Percentiles rank a stretch among this genome's conserved stretches.
Evolutionary conservation across 2,797 vertebrate genomes (phyloP).

Genomic region (Ctenosaura bakeri): DNA sequence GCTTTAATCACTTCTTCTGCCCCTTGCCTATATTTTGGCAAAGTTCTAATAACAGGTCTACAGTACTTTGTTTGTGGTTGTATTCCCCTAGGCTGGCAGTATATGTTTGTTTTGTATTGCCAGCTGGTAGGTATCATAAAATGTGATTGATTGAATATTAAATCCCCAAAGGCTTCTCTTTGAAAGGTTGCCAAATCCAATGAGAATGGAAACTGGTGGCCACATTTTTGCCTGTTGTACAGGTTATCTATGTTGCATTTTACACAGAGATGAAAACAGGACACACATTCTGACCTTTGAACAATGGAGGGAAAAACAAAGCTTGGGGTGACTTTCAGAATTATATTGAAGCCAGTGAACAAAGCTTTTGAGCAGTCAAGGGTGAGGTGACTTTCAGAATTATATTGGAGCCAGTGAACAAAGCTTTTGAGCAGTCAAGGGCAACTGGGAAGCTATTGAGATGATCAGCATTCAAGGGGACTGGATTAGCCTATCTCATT

Average conservation of each 20-base stretch:
- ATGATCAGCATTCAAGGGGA: conserved; percentile 39
- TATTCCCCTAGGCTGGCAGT: conserved; percentile 56
- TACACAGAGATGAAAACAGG: conserved; percentile 30
- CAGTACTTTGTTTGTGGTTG: conserved; percentile 47
- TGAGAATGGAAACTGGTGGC: conserved; percentile 45
- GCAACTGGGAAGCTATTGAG: conserved; percentile 56
- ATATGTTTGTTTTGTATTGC: conserved; percentile 56
- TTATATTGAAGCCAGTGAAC: conserved; percentile 16
- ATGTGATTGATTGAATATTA: conserved; percentile 74
- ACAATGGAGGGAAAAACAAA: conserved; percentile 34
- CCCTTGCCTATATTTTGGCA: conserved; percentile 6
- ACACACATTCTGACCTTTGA: conserved; percentile 34
- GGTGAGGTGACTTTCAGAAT: conserved; percentile 27
- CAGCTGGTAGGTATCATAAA: conserved; percentile 62
- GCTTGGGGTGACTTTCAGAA: conserved; percentile 29
- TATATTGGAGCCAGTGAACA: conserved; percentile 8
- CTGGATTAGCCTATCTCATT: conserved; percentile 46
- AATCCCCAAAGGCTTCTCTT: conserved; percentile 66
- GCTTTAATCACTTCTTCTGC: not conserved
- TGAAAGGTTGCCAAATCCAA: conserved; percentile 71
- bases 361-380: not conserved
- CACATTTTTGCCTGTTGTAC: conserved; percentile 38
- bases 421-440: conserved; percentile 15
- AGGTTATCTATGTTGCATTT: conserved; percentile 66
- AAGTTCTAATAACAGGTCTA: conserved; percentile 51